phyloP scores from a whole-genome alignment of 2,797 vertebrate species.

The Ctenopoma multispine region DNA sequence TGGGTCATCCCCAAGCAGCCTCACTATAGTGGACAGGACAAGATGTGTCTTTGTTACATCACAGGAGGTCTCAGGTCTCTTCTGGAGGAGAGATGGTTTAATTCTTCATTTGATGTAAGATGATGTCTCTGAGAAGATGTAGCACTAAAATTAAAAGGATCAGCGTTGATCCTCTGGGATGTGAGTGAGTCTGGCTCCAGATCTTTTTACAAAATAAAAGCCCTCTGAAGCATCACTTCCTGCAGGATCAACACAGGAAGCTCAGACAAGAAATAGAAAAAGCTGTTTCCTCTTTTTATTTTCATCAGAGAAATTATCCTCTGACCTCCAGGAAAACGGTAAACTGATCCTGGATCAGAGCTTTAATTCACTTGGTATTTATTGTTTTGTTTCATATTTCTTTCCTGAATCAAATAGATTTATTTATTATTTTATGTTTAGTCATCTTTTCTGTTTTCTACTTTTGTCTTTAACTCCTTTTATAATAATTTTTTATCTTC shows the following conservation, averaged over 20 bases:
- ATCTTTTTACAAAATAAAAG: slow-evolving; percentile 48
- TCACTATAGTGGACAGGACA: no score
- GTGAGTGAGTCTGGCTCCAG: neutral
- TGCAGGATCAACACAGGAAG: slow-evolving; percentile 48
- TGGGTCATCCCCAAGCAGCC: no score
- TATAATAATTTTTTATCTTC: no score
- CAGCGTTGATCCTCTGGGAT: neutral
- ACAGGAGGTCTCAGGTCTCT: no score
- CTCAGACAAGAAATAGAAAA: slow-evolving; percentile 10
- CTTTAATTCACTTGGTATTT: neutral
- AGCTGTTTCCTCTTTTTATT: slow-evolving; percentile 47
- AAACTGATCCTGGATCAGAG: neutral
- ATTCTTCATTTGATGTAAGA: no score
- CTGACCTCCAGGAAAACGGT: slow-evolving; percentile 4
- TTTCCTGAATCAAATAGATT: no score
- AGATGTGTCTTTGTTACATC: no score
- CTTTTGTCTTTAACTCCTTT: no score
- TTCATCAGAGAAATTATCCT: slow-evolving; percentile 13
- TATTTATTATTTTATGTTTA: no score
- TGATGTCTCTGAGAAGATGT: no score
- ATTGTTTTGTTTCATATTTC: neutral
- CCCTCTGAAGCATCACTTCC: slow-evolving; percentile 27
- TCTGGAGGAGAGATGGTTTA: no score
- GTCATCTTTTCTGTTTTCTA: no score
- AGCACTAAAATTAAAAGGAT: neutral